Base-by-base conservation (phyloP, 2,797 vertebrate species). In the Chelonia mydas region DNA sequence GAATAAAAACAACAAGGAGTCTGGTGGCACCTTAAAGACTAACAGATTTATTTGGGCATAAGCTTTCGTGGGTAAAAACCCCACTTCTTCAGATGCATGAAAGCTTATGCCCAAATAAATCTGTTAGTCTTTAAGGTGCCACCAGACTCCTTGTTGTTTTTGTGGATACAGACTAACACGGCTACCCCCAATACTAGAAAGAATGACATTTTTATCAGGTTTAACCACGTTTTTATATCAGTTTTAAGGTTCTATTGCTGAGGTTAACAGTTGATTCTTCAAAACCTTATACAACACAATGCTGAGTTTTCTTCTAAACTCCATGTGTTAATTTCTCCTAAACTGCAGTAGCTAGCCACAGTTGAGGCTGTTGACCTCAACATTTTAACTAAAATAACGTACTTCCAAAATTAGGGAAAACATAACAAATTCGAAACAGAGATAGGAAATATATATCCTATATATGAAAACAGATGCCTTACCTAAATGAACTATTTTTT, bases 381-480 rank as follows among this genome's bases (percentile, higher is more conserved):
- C 92, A 90, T 87, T 80, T 72, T 95, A 91, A 11, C 1, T 25
- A 72, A 55, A 81, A 47, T 80, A 84, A 41, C 2, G 21, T 8
- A 81, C 23, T 41, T 1, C 4, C 77, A 81, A 85, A 90, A 50
- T 57, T 2, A 80, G 15, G 28, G 54, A 47, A 87, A 65, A 6
- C 0, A 0, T 3, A 72, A 57, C 6, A 33, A 2, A 47, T 72
- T 82, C 74, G 68, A 12, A 68, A 68, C 65, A n/a, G 28, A 54
- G 53, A 54, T 54, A 25, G 21, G 21, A 54, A 23, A 54, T 54
- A 25, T 10, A 54, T 54, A 25, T 25, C 21, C 21, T 54, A 10
- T 4, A 54, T 25, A 54, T 65, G 16, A 33, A 17, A 65, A 65
- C 7, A 33, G 59, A 65, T 65, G 31, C 6, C 15, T 65, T n/a